Evolutionary conservation across 2,113 vertebrate species (phyloP), one percentile per base, ranked within the genome.

Genomic region (Otis tarda): DNA sequence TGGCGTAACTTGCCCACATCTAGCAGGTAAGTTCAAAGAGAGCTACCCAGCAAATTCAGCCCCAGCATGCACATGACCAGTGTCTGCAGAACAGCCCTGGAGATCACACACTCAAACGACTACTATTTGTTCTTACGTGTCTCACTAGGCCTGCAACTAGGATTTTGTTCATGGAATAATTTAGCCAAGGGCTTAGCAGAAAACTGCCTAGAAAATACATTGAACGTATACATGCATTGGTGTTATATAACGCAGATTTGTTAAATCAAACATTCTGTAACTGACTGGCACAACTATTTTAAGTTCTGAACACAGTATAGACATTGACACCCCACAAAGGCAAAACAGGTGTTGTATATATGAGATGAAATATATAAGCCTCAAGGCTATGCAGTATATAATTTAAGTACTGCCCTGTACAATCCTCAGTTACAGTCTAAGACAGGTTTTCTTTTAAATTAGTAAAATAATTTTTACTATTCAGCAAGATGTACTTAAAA

Each of bases 181-280:
- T 83, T 35, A 59, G 77, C 35, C 47, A 56, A 50, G 28, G 67
- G 45, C 18, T 78, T 35, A 11, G 25, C 35, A 73, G 28, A 56
- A 87, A 78, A 56, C 47, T 39, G 35, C 41, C 43, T 13, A 57
- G 53, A 57, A 68, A 47, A 47, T 11, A 22, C 4, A 20, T 10
- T 12, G 31, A 52, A 35, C 17, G 4, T 49, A 12, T 19, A 35
- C 15, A 17, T 30, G 37, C 1, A 0, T 2, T 2, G 15, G 15
- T 30, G 19, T 63, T 64, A 59, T 1, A 35, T 22, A 53, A 25
- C 3, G 25, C 22, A 64, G 7, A n/a, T 27, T 8, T 43, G 8
- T 69, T 45, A 37, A 74, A 65, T 53, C 30, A 68, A 74, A 52
- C 61, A 35, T 47, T 9, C 30, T 9, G 28, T 21, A 61, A 33